Percentiles rank a stretch among this genome's conserved stretches.
These are phyloP conservation scores for Yponomeuta evonymella DNA, from an alignment of 2,888 invertebrate species.

Conservation along the genomic window DNA sequence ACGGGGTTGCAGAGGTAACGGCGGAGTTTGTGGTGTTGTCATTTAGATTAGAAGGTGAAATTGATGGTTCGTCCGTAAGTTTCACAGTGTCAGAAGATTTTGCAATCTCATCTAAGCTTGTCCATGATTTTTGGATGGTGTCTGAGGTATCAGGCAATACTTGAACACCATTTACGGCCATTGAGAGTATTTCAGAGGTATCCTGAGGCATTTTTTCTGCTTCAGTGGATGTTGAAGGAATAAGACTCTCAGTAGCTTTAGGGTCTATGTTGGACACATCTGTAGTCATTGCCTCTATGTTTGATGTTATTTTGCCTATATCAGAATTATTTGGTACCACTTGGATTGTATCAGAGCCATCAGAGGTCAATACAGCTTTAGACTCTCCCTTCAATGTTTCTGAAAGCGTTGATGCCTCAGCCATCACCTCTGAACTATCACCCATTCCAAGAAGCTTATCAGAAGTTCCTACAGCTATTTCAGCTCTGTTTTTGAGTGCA, in stretches of 20 bases:
- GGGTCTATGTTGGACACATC: background rate
- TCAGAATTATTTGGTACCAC: background rate
- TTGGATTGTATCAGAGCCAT: background rate
- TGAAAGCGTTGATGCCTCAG: no score
- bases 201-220: background rate
- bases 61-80: no score
- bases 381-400: background rate
- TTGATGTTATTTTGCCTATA: background rate
- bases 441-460: no score
- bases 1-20: background rate
- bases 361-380: background rate
- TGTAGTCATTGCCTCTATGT: background rate
- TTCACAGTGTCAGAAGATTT: background rate
- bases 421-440: no score
- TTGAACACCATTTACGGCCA: no score
- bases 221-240: background rate
- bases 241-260: background rate
- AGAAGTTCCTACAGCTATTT: background rate
- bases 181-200: no score
- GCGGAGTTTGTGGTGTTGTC: no score
- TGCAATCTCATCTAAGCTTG: background rate
- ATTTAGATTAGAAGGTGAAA: no score
- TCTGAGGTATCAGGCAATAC: no score
- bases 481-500: no score
- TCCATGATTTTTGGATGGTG: background rate